phyloP scores from a whole-genome alignment of 2,888 invertebrate species.

The Cantharis lateralis region DNA sequence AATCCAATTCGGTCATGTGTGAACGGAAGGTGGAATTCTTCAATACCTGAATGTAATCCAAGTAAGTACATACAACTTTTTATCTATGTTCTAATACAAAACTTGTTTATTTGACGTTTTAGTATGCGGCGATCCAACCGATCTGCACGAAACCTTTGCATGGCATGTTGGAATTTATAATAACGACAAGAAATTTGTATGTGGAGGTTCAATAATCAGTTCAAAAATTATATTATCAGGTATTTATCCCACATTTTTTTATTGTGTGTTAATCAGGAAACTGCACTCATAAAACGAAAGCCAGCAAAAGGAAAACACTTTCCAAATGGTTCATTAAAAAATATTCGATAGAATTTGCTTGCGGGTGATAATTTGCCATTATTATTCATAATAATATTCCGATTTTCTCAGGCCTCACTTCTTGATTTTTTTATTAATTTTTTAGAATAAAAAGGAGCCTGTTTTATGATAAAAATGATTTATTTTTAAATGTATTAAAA shows the following conservation, averaged over 20 bases:
- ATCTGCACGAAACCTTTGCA: not conserved
- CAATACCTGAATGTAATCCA: not conserved
- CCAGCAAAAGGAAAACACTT: too few species aligned
- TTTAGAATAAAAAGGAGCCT: too few species aligned
- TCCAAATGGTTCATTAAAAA: too few species aligned
- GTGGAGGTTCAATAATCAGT: not conserved
- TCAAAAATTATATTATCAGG: not conserved
- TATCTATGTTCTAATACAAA: not conserved
- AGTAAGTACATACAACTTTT: not conserved
- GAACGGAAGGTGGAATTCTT: not conserved
- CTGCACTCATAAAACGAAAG: too few species aligned
- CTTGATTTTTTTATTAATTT: too few species aligned
- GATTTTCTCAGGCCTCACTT: too few species aligned
- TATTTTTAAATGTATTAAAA: too few species aligned
- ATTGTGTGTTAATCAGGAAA: too few species aligned
- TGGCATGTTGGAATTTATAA: not conserved
- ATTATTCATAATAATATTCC: too few species aligned
- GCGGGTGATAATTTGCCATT: too few species aligned
- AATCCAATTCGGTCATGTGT: not conserved
- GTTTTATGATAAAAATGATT: too few species aligned
- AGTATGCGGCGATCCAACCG: not conserved
- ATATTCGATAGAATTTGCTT: too few species aligned
- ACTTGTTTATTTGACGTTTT: not conserved
- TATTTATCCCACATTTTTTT: not conserved
- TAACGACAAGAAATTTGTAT: not conserved